Evolutionary conservation across 2,113 vertebrate genomes (phyloP).

Genomic region (Paramisgurnus dabryanus): DNA sequence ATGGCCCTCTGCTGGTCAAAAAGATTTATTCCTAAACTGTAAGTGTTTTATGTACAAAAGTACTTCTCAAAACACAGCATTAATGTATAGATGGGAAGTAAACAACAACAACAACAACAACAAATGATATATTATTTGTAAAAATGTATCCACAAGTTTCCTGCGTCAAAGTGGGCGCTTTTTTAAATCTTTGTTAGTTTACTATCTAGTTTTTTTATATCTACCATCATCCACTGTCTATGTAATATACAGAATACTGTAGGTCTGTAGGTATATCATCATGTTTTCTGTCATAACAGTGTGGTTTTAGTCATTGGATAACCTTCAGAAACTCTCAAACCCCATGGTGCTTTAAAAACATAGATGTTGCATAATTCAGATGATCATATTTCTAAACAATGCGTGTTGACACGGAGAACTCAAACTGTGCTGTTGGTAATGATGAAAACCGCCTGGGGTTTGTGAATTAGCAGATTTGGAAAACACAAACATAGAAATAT

Average conservation of each 20-base stretch:
- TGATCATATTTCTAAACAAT: not conserved
- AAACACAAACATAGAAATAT: not conserved
- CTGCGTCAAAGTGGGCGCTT: no score
- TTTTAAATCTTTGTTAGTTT: not conserved
- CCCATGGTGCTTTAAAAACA: not conserved
- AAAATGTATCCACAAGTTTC: no score
- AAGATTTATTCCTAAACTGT: no score
- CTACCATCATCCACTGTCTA: not conserved
- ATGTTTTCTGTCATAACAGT: not conserved
- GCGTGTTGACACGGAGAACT: conserved; percentile 4
- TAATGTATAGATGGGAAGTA: no score
- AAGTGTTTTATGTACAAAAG: no score
- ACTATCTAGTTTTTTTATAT: not conserved
- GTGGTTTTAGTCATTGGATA: conserved; percentile 5
- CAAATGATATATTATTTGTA: no score
- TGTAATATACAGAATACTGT: not conserved
- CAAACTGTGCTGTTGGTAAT: not conserved
- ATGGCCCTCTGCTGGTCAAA: no score
- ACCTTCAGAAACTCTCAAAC: conserved; percentile 18
- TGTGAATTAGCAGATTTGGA: not conserved
- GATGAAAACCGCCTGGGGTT: not conserved
- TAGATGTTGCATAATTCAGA: conserved; percentile 18
- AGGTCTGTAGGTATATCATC: not conserved
- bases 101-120: no score
- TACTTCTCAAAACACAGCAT: no score